These are phyloP conservation scores for Drosophila athabasca DNA, from an alignment of 1,140 invertebrate genomes.

Conservation along the genomic window DNA sequence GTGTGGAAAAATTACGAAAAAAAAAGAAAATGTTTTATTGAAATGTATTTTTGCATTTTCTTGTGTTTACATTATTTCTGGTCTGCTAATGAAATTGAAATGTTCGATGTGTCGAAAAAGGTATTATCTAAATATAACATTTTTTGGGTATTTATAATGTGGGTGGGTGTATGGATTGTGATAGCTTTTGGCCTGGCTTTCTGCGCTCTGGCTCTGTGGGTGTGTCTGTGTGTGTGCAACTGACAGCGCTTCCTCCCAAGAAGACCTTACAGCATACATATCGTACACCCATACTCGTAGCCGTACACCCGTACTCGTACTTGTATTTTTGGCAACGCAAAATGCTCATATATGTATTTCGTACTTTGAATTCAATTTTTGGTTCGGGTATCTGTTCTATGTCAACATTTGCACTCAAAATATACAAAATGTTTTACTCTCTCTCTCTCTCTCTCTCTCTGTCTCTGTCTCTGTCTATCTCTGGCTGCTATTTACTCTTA, in stretches of 20 bases:
- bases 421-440: slow-evolving; percentile 30
- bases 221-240: slow-evolving; percentile 16
- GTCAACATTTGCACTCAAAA: slow-evolving; percentile 36
- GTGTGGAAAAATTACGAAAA: slow-evolving; percentile 21
- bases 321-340: slow-evolving; percentile 48
- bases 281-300: too few relatives aligned
- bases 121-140: slow-evolving; percentile 32
- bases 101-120: slow-evolving; percentile 39
- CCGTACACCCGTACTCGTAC: too few relatives aligned
- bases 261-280: slow-evolving; percentile 38
- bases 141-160: slow-evolving; percentile 40
- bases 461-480: slow-evolving; percentile 4
- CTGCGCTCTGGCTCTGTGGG: too few relatives aligned
- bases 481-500: slow-evolving; percentile 29
- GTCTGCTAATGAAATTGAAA: slow-evolving; percentile 49
- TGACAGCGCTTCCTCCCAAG: slow-evolving; percentile 36
- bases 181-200: neutral
- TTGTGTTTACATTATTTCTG: slow-evolving; percentile 40
- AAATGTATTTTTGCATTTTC: slow-evolving; percentile 8
- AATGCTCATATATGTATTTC: slow-evolving; percentile 20
- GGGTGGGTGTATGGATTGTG: slow-evolving; percentile 4
- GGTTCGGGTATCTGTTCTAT: slow-evolving; percentile 36
- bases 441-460: slow-evolving; percentile 1
- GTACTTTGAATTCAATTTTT: slow-evolving; percentile 28
- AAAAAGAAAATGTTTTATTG: neutral